These are phyloP conservation scores for Stegodyphus dumicola DNA, from an alignment of 1,140 invertebrate genomes.

Conservation along the genomic window DNA sequence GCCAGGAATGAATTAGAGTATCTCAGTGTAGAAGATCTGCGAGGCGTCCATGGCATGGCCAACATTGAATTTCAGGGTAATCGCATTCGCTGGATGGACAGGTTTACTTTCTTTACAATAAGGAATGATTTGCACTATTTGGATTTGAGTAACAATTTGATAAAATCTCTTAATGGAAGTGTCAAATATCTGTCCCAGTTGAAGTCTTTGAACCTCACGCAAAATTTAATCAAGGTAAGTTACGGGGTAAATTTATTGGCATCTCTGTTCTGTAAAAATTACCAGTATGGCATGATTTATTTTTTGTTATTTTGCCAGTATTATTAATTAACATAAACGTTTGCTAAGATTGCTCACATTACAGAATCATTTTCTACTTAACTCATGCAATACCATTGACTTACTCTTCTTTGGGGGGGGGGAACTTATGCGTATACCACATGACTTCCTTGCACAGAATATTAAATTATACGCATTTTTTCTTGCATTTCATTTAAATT, in stretches of 20 bases:
- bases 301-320: neutral
- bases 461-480: too few relatives aligned
- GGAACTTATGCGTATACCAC: too few relatives aligned
- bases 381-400: too few relatives aligned
- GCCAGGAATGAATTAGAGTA: constrained; percentile 4
- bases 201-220: constrained; percentile 26
- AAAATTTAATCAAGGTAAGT: constrained; percentile 25
- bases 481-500: too few relatives aligned
- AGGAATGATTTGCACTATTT: constrained; percentile 16
- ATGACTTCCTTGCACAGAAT: too few relatives aligned
- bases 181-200: constrained; percentile 4
- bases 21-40: neutral
- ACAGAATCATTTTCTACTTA: too few relatives aligned
- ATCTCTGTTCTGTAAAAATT: neutral
- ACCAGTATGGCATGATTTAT: neutral
- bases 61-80: constrained; percentile 25
- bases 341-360: too few relatives aligned
- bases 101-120: neutral
- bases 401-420: too few relatives aligned
- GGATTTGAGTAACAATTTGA: constrained; percentile 21
- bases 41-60: constrained; percentile 1
- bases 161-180: constrained; percentile 15
- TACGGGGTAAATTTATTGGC: neutral
- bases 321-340: neutral
- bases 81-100: neutral